These are phyloP conservation scores for Spermophilus dauricus DNA, from an alignment of 2,113 vertebrate species.

Conservation along the genomic window DNA sequence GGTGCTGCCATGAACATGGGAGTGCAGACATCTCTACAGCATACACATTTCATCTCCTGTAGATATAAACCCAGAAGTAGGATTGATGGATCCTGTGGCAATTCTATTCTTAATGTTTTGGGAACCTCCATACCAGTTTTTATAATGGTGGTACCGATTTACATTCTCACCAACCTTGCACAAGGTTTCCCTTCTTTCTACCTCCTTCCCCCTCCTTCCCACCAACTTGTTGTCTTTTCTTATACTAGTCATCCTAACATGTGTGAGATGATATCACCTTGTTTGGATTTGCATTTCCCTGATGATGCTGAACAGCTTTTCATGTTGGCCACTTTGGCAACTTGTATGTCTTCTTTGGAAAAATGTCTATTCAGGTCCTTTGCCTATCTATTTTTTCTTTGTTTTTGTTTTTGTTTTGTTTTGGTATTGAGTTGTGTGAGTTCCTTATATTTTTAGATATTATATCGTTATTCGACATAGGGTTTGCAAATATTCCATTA, in stretches of 20 bases:
- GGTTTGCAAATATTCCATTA: not conserved
- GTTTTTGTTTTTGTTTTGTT: not conserved
- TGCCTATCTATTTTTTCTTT: not conserved
- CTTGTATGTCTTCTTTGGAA: not conserved
- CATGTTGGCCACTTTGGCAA: not conserved
- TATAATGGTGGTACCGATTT: not conserved
- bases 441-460: not conserved
- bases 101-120: not conserved
- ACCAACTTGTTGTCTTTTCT: not conserved
- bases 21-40: not conserved
- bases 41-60: not conserved
- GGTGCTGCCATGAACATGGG: not conserved
- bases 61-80: not conserved
- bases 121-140: not conserved
- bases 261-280: not conserved
- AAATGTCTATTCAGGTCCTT: not conserved
- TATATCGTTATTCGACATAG: not conserved
- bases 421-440: not conserved
- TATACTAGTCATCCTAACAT: not conserved
- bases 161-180: not conserved
- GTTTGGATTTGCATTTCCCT: not conserved
- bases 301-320: not conserved
- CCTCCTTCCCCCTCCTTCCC: no score
- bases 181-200: not conserved
- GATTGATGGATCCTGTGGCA: not conserved